Percentiles rank a stretch among this genome's conserved stretches.
Evolutionary conservation across 1,140 invertebrate genomes (phyloP).

Genomic region (Ostrea denselamellosa): DNA sequence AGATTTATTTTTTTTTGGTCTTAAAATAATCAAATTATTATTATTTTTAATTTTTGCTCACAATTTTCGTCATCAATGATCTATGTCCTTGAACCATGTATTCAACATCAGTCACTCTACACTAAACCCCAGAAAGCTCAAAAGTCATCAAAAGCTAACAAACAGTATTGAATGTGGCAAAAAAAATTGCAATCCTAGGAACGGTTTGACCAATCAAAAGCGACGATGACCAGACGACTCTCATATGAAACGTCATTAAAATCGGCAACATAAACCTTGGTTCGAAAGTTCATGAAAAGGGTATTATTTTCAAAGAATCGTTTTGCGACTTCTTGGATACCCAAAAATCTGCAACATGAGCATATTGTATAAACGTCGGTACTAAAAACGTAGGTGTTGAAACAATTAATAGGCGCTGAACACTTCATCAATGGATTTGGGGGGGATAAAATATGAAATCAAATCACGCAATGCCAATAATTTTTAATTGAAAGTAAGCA

Average conservation of each 20-base stretch:
- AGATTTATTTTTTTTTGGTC: no score
- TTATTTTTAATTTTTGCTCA: no score
- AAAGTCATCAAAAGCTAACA: no score
- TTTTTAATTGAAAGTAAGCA: conserved; percentile 40
- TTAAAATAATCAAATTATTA: no score
- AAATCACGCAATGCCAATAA: conserved; percentile 30
- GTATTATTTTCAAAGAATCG: not conserved
- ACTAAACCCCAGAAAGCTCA: no score
- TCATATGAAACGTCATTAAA: not conserved
- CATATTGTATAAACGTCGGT: not conserved
- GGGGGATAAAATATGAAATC: conserved; percentile 21
- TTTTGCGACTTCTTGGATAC: not conserved
- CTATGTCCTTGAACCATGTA: no score
- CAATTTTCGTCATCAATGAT: no score
- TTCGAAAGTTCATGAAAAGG: not conserved
- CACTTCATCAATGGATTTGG: not conserved
- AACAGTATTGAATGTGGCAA: no score
- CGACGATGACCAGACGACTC: no score
- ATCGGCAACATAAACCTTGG: not conserved
- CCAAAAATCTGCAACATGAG: not conserved
- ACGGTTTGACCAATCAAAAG: no score
- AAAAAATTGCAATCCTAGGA: no score
- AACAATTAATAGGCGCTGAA: not conserved
- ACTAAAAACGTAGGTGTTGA: conserved; percentile 10
- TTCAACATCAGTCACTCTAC: no score